These are phyloP conservation scores for Dasypus novemcinctus DNA, from an alignment of 2,113 vertebrate genomes.

Conservation along the genomic window DNA sequence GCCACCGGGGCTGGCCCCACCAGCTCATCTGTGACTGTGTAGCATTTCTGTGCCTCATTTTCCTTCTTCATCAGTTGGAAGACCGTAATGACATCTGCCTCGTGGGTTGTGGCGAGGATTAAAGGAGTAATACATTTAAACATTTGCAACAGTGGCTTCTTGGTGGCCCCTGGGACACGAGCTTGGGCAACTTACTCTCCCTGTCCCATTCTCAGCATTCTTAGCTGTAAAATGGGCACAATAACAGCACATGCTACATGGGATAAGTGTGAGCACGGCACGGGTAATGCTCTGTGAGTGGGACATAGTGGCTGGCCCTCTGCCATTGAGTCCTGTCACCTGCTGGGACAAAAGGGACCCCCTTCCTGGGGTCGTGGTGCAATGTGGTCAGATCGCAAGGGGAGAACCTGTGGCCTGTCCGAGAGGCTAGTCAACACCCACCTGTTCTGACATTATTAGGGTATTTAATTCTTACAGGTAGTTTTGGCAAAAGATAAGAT, in stretches of 20 bases:
- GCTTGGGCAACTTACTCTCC: neutral
- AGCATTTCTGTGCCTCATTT: neutral
- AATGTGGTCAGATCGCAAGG: neutral
- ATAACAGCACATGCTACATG: too few relatives aligned
- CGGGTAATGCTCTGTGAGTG: neutral
- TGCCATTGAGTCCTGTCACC: neutral
- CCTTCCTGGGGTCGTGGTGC: too few relatives aligned
- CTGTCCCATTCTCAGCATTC: neutral
- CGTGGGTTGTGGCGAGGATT: neutral
- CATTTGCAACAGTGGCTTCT: neutral
- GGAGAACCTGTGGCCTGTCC: neutral
- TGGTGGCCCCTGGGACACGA: fast-evolving
- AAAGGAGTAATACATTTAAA: neutral
- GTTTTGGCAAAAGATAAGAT: neutral
- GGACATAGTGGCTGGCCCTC: too few relatives aligned
- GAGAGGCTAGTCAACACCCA: neutral
- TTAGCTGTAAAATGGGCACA: neutral
- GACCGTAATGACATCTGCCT: neutral
- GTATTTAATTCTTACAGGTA: neutral
- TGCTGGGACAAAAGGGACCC: neutral
- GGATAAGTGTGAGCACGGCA: neutral
- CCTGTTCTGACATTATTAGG: neutral
- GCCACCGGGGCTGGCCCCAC: fast-evolving
- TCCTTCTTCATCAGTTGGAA: neutral
- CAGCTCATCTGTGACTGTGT: neutral